These are phyloP conservation scores for Frieseomelitta varia DNA, from an alignment of 1,140 invertebrate species.

Conservation along the genomic window DNA sequence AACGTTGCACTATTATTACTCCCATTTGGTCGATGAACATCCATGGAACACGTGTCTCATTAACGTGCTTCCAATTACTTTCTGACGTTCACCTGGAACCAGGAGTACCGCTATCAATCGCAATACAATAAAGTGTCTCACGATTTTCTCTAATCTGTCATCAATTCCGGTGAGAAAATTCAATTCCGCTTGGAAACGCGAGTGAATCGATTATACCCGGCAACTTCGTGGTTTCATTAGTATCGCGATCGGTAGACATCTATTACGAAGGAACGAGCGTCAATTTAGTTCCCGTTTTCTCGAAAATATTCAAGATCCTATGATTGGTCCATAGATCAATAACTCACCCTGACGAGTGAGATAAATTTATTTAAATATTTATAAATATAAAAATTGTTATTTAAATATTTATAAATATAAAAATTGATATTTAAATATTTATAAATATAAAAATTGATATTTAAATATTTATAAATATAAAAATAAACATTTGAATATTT, in stretches of 20 bases:
- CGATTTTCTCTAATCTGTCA: conserved; percentile 33
- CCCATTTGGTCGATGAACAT: conserved; percentile 5
- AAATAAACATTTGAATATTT: too few relatives aligned
- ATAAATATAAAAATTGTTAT: too few relatives aligned
- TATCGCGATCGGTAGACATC: neutral
- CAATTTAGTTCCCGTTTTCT: neutral
- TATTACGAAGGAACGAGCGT: neutral
- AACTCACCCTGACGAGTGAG: neutral
- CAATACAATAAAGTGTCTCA: conserved; percentile 12
- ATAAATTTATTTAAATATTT: too few relatives aligned
- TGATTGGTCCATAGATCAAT: neutral
- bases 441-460: too few relatives aligned
- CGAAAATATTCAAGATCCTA: neutral
- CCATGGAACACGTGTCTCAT: conserved; percentile 11
- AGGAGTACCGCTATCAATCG: neutral
- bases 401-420: too few relatives aligned
- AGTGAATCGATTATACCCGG: conserved; percentile 13
- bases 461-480: too few relatives aligned
- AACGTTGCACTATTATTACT: neutral
- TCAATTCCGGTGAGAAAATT: conserved; percentile 19
- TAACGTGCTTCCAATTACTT: conserved; percentile 4
- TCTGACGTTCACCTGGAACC: neutral
- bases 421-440: too few relatives aligned
- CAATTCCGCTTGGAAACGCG: conserved; percentile 5
- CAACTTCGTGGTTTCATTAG: conserved; percentile 25